phyloP scores from a whole-genome alignment of 2,797 vertebrate genomes.

The Paratrypauchen microcephalus region DNA sequence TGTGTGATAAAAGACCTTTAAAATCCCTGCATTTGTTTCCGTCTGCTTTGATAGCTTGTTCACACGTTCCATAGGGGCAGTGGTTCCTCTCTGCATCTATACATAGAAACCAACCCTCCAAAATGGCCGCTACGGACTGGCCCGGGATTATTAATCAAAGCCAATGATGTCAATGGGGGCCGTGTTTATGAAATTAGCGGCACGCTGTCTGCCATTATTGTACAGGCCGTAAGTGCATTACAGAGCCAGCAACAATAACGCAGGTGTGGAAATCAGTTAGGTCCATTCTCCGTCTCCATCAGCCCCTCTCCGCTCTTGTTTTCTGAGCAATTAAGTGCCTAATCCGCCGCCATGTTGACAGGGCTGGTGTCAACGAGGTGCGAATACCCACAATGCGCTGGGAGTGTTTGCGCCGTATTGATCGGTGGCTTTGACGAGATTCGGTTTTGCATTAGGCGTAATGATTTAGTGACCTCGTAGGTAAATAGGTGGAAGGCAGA shows the following conservation, averaged over 20 bases:
- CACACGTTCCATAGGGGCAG: background rate
- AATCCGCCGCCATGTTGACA: constrained; percentile 38
- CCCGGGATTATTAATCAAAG: constrained; percentile 74
- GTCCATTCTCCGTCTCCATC: constrained; percentile 42
- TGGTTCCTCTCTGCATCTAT: background rate
- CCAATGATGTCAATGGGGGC: constrained; percentile 74
- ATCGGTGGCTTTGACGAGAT: constrained; percentile 27
- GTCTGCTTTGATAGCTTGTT: background rate
- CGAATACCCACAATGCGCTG: constrained; percentile 21
- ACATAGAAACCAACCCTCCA: background rate
- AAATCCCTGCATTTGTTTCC: constrained; percentile 6
- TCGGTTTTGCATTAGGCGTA: constrained; percentile 13
- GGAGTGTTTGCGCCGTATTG: constrained; percentile 34
- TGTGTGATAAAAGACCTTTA: background rate
- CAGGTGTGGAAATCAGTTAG: constrained; percentile 56
- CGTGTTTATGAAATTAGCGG: constrained; percentile 73
- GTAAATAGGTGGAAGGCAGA: background rate
- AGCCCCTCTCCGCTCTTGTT: constrained; percentile 38
- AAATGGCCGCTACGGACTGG: constrained; percentile 1
- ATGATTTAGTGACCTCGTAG: background rate
- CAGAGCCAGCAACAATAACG: constrained; percentile 46
- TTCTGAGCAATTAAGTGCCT: constrained; percentile 43
- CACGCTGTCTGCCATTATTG: constrained; percentile 57
- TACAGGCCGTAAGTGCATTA: constrained; percentile 55
- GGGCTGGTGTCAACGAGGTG: constrained; percentile 15